Evolutionary conservation across 2,113 vertebrate genomes (phyloP).

Genomic region (Ornithorhynchus anatinus): DNA sequence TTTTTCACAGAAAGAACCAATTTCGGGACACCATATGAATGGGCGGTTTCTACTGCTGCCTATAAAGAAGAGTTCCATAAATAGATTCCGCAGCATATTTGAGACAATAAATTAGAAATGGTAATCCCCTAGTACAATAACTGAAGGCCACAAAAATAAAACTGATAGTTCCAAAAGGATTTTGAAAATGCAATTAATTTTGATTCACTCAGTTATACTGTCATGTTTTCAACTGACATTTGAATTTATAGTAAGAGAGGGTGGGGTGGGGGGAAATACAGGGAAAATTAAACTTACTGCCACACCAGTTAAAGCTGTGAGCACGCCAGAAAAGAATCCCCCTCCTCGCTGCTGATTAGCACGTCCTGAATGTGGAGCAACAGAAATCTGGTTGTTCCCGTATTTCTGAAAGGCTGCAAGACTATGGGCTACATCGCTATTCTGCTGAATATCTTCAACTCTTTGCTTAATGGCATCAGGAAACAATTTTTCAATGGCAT

Average conservation of each 20-base stretch:
- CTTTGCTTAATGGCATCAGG: slow-evolving; percentile 77
- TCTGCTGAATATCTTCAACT: slow-evolving; percentile 79
- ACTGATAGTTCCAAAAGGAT: too few relatives aligned
- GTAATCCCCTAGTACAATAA: too few relatives aligned
- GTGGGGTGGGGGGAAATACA: not conserved
- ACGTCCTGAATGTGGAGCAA: slow-evolving; percentile 53
- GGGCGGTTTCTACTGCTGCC: too few relatives aligned
- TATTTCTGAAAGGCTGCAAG: slow-evolving; percentile 87
- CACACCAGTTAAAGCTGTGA: slow-evolving; percentile 85
- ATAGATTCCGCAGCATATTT: too few relatives aligned
- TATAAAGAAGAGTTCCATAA: too few relatives aligned
- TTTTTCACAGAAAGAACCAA: too few relatives aligned
- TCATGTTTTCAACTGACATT: too few relatives aligned
- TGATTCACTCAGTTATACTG: too few relatives aligned
- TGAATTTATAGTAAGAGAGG: not conserved
- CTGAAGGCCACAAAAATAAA: too few relatives aligned
- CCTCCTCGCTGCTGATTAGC: slow-evolving; percentile 74
- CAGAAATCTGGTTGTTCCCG: slow-evolving; percentile 73
- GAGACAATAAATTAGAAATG: too few relatives aligned
- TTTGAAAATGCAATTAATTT: too few relatives aligned
- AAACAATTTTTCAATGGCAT: slow-evolving; percentile 90
- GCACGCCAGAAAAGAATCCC: slow-evolving; percentile 90
- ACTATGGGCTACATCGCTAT: slow-evolving; percentile 73
- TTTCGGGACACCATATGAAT: too few relatives aligned
- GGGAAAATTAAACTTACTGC: slow-evolving; percentile 78